A percentile compares a stretch with the other conserved stretches of the same genome.
Evolutionary conservation across 2,888 invertebrate genomes (phyloP).

Genomic region (Oscheius sp.): DNA sequence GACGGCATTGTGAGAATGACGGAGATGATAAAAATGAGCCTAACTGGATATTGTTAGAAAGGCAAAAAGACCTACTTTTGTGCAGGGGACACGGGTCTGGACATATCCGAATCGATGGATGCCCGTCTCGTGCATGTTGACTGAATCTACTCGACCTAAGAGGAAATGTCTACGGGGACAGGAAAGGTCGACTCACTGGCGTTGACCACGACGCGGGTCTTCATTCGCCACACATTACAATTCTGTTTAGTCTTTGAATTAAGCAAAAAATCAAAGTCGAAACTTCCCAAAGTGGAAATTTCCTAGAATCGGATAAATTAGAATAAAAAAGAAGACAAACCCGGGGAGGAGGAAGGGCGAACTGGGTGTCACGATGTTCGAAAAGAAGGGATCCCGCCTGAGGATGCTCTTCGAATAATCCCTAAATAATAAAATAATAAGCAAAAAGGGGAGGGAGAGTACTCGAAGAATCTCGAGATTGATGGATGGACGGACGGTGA

Average conservation of each 20-base stretch:
- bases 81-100: constrained; percentile 59
- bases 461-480: constrained; percentile 65
- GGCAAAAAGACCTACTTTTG: constrained; percentile 22
- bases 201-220: constrained; percentile 71
- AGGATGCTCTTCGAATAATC: constrained; percentile 68
- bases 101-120: constrained; percentile 71
- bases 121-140: constrained; percentile 73
- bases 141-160: constrained; percentile 68
- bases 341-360: constrained; percentile 46
- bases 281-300: constrained; percentile 55
- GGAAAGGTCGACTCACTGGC: constrained; percentile 58
- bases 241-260: constrained; percentile 69
- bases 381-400: constrained; percentile 71
- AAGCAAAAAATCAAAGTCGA: constrained; percentile 68
- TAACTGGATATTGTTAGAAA: constrained; percentile 39
- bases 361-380: constrained; percentile 71
- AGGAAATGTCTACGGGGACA: neutral
- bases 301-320: constrained; percentile 20
- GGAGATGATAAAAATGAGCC: constrained; percentile 71
- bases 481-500: constrained; percentile 53
- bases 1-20: constrained; percentile 68
- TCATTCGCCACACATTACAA: constrained; percentile 72
- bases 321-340: constrained; percentile 10
- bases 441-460: neutral
- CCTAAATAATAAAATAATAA: constrained; percentile 42